Evolutionary conservation across 2,797 vertebrate species (phyloP).

Genomic region (Gambusia yucatana): DNA sequence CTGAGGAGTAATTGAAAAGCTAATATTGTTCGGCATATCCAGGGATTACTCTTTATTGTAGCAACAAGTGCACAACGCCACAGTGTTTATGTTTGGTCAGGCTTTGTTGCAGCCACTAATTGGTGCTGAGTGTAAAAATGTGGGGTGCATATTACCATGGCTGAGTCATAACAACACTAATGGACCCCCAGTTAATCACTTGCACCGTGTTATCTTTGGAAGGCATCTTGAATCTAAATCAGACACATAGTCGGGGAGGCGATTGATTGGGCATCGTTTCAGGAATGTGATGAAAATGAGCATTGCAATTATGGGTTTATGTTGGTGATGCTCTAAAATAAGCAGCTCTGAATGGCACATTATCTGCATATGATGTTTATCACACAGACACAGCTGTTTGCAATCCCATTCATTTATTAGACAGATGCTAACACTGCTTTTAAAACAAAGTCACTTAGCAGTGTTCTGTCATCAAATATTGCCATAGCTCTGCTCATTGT

Average conservation of each 20-base stretch:
- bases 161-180: constrained; percentile 63
- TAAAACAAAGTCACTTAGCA: constrained; percentile 49
- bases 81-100: constrained; percentile 78
- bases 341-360: constrained; percentile 32
- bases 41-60: constrained; percentile 80
- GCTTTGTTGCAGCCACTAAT: constrained; percentile 79
- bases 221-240: constrained; percentile 51
- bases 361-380: constrained; percentile 60
- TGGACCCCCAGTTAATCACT: constrained; percentile 54
- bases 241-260: constrained; percentile 31
- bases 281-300: constrained; percentile 47
- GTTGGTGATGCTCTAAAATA: constrained; percentile 44
- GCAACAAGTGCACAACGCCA: constrained; percentile 78
- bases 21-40: constrained; percentile 82
- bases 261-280: constrained; percentile 44
- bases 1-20: constrained; percentile 82
- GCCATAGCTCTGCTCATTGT: constrained; percentile 76
- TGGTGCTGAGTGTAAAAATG: constrained; percentile 76
- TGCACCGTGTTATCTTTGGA: constrained; percentile 56
- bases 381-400: constrained; percentile 63
- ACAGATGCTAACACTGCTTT: constrained; percentile 55
- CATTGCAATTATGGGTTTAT: constrained; percentile 27
- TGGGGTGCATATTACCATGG: constrained; percentile 54
- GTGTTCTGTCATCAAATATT: constrained; percentile 51
- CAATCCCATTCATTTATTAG: constrained; percentile 64